Evolutionary conservation across 2,113 vertebrate species (phyloP).

Genomic region (Progne subis): DNA sequence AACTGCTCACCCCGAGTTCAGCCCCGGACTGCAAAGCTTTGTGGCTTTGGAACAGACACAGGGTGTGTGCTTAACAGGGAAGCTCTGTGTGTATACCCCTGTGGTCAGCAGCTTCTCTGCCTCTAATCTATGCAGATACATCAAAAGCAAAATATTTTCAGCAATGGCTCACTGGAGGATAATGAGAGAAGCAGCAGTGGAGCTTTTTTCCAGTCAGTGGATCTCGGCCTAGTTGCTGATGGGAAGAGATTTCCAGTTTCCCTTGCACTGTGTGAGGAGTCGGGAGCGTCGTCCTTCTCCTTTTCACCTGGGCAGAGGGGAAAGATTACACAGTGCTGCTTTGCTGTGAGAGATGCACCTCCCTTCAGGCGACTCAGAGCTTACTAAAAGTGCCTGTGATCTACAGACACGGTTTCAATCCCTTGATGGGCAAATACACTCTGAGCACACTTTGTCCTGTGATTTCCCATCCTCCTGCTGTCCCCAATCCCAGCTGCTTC

Average conservation of each 20-base stretch:
- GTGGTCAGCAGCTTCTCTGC: not conserved
- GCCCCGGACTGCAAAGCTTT: not conserved
- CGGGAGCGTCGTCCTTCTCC: not conserved
- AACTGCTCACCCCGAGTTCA: not conserved
- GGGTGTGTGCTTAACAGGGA: not conserved
- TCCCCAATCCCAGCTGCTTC: not conserved
- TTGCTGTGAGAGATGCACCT: not conserved
- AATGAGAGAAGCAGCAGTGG: not conserved
- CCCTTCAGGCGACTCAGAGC: not conserved
- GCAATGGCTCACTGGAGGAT: not conserved
- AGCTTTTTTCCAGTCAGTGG: not conserved
- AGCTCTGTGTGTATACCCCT: not conserved
- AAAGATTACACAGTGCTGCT: not conserved
- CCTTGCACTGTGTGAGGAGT: not conserved
- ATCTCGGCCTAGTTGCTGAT: not conserved
- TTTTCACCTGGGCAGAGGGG: not conserved
- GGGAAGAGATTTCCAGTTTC: not conserved
- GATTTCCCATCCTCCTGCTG: not conserved
- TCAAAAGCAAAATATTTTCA: conserved; percentile 15
- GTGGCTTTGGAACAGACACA: not conserved
- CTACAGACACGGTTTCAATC: not conserved
- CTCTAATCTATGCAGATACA: not conserved
- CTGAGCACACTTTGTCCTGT: not conserved
- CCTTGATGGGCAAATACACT: not conserved
- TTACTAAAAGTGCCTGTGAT: not conserved